phyloP scores from a whole-genome alignment of 2,797 vertebrate species.

The Chelon auratus region DNA sequence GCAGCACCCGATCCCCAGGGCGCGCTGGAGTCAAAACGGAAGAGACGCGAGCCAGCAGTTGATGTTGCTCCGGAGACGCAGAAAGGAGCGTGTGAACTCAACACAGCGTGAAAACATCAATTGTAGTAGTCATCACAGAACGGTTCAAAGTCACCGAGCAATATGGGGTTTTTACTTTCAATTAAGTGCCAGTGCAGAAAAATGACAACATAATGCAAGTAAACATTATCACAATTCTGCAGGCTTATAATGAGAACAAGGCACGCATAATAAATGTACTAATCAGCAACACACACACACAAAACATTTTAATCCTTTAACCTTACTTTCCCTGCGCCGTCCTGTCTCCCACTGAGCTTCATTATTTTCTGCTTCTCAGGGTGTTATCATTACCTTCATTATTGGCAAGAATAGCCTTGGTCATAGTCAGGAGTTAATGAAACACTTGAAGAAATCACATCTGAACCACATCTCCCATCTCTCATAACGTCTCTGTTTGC shows the following conservation, averaged over 20 bases:
- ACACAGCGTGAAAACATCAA: conserved; percentile 2
- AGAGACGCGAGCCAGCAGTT: conserved; percentile 26
- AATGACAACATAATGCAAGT: conserved; percentile 1
- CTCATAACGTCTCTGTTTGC: neutral
- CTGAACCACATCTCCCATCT: conserved; percentile 20
- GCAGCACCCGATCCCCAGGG: conserved; percentile 25
- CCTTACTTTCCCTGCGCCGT: conserved; percentile 27
- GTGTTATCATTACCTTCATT: conserved; percentile 43
- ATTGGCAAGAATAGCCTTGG: conserved; percentile 35
- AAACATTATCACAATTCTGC: conserved; percentile 28
- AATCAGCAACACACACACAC: conserved; percentile 8
- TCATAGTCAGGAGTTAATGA: conserved; percentile 42
- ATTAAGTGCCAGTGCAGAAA: conserved; percentile 9
- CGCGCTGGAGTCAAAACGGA: conserved; percentile 12
- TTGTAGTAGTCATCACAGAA: neutral
- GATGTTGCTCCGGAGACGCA: conserved; percentile 17
- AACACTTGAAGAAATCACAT: conserved; percentile 41
- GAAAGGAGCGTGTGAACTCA: conserved; percentile 11
- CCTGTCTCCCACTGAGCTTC: conserved; percentile 36
- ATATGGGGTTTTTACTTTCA: conserved; percentile 18
- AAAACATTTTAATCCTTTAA: conserved; percentile 50
- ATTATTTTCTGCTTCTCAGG: conserved; percentile 56
- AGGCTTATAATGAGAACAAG: conserved; percentile 34
- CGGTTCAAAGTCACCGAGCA: conserved; percentile 4
- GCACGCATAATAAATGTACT: conserved; percentile 19